Evolutionary conservation across 1,140 invertebrate species (phyloP), one percentile per base, ranked within the genome.

Genomic region (Zaprionus taronus): DNA sequence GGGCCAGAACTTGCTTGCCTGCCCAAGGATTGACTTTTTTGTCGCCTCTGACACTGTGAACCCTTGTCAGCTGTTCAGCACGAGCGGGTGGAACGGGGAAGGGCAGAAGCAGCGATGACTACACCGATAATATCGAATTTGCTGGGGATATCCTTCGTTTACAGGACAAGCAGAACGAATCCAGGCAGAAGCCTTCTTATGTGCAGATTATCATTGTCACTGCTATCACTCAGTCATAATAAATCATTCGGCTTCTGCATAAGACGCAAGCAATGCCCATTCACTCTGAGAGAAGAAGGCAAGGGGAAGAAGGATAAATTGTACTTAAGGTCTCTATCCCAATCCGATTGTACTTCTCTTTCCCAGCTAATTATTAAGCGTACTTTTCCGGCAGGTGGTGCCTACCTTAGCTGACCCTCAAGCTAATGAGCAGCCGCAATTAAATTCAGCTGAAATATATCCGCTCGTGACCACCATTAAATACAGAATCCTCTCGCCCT

Each of bases 41-140:
- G 67, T 71, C 73, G 67, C 67, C 60, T 58, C 41, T 65, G 58
- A 63, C 66, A 63, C 24, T 49, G 44, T 53, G 67, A 70, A 76
- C 73, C 73, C 68, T 64, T 71, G 68, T 68, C 73, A 71, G 72
- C 56, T 62, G 28, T 22, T 51, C 4, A n/a, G 12, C 9, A 26
- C 4, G 15, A 26, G 20, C 12, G 14, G 5, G 12, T 22, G 17
- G 4, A 55, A 14, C 6, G 12, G 44, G 36, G n/a, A n/a, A 41
- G 7, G 44, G 34, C 14, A 57, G 53, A 17, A 31, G 34, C 14
- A 57, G 60, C 57, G 72, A 71, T 71, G 60, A 62, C 34, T 73
- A 31, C 41, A 58, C 58, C 66, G 72, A 75, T 75, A 71, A 70
- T 71, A 75, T 75, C 53, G 67, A 71, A 53, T 51, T 71, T 71